Evolutionary conservation across 2,888 invertebrate genomes (phyloP), one percentile per base, ranked within the genome.

Genomic region (Andrena fulva): DNA sequence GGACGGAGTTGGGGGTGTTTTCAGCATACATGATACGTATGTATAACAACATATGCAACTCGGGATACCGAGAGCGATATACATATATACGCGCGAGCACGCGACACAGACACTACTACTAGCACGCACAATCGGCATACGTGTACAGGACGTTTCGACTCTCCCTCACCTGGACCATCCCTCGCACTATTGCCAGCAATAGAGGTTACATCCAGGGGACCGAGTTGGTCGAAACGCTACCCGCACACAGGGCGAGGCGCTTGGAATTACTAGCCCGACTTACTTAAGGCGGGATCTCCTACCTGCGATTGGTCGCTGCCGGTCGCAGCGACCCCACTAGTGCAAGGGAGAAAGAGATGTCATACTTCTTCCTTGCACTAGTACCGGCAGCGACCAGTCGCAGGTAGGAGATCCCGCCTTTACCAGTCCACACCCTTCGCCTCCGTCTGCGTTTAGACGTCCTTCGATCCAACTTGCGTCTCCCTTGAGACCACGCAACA

Each of bases 1-100:
- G 85, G 81, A 82, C 82, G 80, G 84, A 86, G 84, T 84, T 68
- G 84, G 60, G 84, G 84, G 85, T 86, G 82, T 85, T 82, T 84
- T 76, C 83, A 73, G 69, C 82, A 71, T 84, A 74, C 74, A 78
- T 64, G 79, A 77, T 77, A 81, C 77, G 77, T 82, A 83, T 82
- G 82, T 83, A 77, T 73, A 77, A 75, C n/a, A 56, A 56, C 72
- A 75, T 59, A 70, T 62, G 64, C 69, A 54, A 27, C 33, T 42
- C 42, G 16, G 54, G 48, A 66, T 24, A 68, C 20, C 31, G 31
- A 50, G 20, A 69, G 42, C 42, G 42, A 16, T 42, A 42, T 42
- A 74, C 20, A 10, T 24, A 77, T 54, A 33, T 27, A 29, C 59
- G 59, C 27, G 56, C 12, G 20, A 50, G 52, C 52, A 27, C 63